A percentile compares a stretch with the other conserved stretches of the same genome.
Conservation (phyloP, 2,797 vertebrate genomes). For the Diplodus puntazzo region DNA sequence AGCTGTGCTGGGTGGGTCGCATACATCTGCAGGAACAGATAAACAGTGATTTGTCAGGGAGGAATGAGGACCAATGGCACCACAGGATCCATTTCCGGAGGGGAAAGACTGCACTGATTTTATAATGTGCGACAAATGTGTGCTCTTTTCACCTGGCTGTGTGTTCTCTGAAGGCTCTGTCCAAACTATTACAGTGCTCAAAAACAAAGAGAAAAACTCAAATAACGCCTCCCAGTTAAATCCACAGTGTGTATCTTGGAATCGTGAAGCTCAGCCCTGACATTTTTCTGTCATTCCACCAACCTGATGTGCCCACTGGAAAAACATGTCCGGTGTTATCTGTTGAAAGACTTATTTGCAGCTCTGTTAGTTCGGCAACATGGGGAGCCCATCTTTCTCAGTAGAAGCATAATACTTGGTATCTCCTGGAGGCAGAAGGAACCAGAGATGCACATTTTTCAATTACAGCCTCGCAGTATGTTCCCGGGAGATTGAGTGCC, state of each 20-base stretch:
- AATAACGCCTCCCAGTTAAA: not conserved
- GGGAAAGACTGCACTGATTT: constrained; percentile 1
- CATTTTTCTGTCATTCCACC: constrained; percentile 17
- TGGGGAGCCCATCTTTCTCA: not conserved
- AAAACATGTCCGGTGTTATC: not conserved
- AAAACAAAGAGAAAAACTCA: not conserved
- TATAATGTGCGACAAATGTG: constrained; percentile 6
- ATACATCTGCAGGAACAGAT: constrained; percentile 27
- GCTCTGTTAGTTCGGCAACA: not conserved
- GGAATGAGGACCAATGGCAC: not conserved
- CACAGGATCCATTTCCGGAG: constrained; percentile 5
- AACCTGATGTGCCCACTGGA: not conserved
- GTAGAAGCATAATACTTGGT: not conserved
- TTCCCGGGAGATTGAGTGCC: constrained; percentile 4
- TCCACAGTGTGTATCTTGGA: constrained; percentile 12
- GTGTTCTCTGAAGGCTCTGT: not conserved
- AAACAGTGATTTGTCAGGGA: constrained; percentile 8
- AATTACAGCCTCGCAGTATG: constrained; percentile 28
- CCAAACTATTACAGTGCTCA: not conserved
- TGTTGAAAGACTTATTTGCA: constrained; percentile 25
- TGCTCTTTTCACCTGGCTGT: not conserved
- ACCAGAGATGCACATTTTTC: constrained; percentile 26
- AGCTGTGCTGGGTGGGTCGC: constrained; percentile 37
- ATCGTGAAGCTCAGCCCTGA: not conserved
- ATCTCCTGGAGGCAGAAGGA: constrained; percentile 26